These are phyloP conservation scores for Erebia epiphron DNA, from an alignment of 2,888 invertebrate species.

Conservation along the genomic window DNA sequence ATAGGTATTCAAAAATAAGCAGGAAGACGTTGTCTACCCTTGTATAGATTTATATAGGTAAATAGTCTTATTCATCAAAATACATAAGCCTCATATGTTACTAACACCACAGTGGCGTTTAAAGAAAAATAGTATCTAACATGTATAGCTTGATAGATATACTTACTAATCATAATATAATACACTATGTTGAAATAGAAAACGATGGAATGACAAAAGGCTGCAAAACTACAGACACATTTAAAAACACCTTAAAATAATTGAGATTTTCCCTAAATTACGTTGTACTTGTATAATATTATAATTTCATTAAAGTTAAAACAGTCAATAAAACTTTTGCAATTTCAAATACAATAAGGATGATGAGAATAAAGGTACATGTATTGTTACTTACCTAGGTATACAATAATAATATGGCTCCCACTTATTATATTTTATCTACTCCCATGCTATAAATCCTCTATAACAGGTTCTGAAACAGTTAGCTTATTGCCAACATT, in stretches of 20 bases:
- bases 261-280: conserved; percentile 11
- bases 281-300: not conserved
- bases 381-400: not conserved
- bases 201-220: conserved; percentile 6
- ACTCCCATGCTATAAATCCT: too few species aligned
- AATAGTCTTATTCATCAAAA: conserved; percentile 15
- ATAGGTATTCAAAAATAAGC: not conserved
- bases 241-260: conserved; percentile 3
- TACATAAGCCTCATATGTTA: conserved; percentile 11
- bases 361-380: not conserved
- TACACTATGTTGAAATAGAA: not conserved
- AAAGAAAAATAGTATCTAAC: not conserved
- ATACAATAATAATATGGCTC: not conserved
- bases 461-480: too few species aligned
- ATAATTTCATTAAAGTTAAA: not conserved
- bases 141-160: not conserved
- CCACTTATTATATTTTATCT: not conserved
- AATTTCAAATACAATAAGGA: not conserved
- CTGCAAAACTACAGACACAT: not conserved
- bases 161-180: not conserved
- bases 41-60: not conserved
- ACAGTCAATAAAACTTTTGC: not conserved
- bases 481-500: too few species aligned
- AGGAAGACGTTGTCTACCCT: not conserved
- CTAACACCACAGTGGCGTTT: conserved; percentile 3